Evolutionary conservation across 2,797 vertebrate genomes (phyloP).

Genomic region (Valencia hispanica): DNA sequence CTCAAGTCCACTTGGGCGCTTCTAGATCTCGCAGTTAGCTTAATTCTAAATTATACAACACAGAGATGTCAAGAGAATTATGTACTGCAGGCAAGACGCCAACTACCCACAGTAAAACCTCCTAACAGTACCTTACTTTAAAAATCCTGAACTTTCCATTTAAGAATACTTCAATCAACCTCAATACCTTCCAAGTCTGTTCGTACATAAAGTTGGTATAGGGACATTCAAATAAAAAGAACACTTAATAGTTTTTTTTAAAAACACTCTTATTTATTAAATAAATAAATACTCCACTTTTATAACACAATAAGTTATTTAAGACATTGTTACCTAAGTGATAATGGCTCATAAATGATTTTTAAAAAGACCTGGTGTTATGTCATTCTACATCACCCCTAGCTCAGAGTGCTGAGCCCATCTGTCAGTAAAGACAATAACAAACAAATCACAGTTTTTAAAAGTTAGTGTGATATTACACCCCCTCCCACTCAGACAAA

Average conservation of each 20-base stretch:
- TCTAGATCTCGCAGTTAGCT: neutral
- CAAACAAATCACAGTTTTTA: conserved; percentile 82
- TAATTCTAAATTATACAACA: neutral
- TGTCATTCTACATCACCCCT: conserved; percentile 36
- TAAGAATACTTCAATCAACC: conserved; percentile 1
- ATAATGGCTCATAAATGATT: conserved; percentile 62
- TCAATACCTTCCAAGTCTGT: conserved; percentile 1
- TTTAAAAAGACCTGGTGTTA: conserved; percentile 35
- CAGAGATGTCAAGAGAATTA: neutral
- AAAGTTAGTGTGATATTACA: conserved; percentile 61
- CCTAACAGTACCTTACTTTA: neutral
- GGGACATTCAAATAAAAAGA: conserved; percentile 16
- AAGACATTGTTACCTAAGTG: conserved; percentile 58
- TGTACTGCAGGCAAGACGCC: neutral
- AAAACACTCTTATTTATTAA: conserved; percentile 82
- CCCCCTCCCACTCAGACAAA: conserved; percentile 37
- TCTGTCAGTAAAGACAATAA: conserved; percentile 82
- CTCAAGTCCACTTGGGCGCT: neutral
- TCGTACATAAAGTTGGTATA: neutral
- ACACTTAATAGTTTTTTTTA: conserved; percentile 44
- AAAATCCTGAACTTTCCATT: conserved; percentile 9
- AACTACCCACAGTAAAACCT: neutral
- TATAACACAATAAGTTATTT: conserved; percentile 95
- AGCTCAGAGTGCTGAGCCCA: conserved; percentile 80
- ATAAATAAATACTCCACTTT: conserved; percentile 95